Base-by-base conservation (phyloP, 2,113 vertebrate genomes). In the western clawed frog (Xenopus tropicalis) region DNA sequence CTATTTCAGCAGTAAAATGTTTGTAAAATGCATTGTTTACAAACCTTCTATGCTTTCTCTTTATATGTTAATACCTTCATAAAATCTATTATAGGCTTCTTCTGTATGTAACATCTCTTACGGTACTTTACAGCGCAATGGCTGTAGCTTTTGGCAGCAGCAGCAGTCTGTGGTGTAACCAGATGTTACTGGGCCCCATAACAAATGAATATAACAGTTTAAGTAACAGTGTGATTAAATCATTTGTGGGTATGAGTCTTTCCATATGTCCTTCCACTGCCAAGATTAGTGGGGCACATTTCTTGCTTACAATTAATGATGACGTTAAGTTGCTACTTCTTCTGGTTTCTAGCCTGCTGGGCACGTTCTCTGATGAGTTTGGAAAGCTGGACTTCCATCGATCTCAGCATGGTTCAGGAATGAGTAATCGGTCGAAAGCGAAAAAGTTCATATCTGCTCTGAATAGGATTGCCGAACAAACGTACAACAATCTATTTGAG, bases 361-460 rank as follows among this genome's bases (percentile, higher is more conserved):
- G 97, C 80, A 99, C 96, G 9, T 98, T 95, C 66, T 94, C 95
- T 0, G 96, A 99, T 78, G 97, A 97, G 69, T 90, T 98, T 83
- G 97, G 97, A 3, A 94, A 93, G 44, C 86, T 99, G 85, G 94
- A 99, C 85, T 98, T 99, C 21, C 91, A 98, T 56, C 93, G 97
- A 29, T 97, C 97, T n/a, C 96, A 98, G 83, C 93, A 95, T 0
- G 97, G 97, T 0, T 93, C 95, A 14, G 97, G 97, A 64, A 99
- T 98, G 96, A 99, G 97, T 87, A 94, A 98, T 66, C 90, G 94
- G 19, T 91, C 94, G 0, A 84, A 90, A 64, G 97, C 91, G 4
- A 99, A 96, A 81, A 89, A 87, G 42, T 94, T 98, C 59, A 78
- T 99, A 81, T 91, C 91, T 56, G 93, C 93, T 3, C 89, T 99